These are phyloP conservation scores for Mactromeris polynyma DNA, from an alignment of 2,888 invertebrate species.

Conservation along the genomic window DNA sequence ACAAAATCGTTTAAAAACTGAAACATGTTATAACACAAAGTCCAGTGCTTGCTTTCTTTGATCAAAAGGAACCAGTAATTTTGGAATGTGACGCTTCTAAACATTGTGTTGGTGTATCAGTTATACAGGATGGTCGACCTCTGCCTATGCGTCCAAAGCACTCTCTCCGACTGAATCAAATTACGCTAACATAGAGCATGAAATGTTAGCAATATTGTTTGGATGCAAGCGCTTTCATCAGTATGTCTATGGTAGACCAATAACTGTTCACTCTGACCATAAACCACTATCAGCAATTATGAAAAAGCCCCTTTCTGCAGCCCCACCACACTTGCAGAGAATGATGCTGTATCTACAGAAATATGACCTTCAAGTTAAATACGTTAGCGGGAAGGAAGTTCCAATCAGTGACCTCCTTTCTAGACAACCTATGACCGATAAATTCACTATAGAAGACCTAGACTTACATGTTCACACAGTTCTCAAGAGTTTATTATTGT, in stretches of 20 bases:
- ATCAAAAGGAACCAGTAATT: constrained; percentile 17
- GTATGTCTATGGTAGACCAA: constrained; percentile 66
- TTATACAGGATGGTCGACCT: constrained; percentile 71
- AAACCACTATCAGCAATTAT: constrained; percentile 24
- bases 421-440: not conserved
- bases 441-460: not conserved
- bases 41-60: constrained; percentile 32
- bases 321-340: not conserved
- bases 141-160: constrained; percentile 75
- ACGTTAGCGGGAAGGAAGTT: not conserved
- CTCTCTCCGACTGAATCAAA: constrained; percentile 66
- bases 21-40: constrained; percentile 38
- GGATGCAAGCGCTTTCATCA: too few relatives aligned
- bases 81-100: constrained; percentile 64
- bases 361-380: not conserved
- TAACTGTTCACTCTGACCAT: constrained; percentile 29
- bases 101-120: constrained; percentile 68
- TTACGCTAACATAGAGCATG: too few relatives aligned
- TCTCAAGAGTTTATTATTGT: not conserved
- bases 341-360: not conserved
- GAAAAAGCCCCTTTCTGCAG: not conserved
- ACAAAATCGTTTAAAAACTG: constrained; percentile 38
- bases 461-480: not conserved
- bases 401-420: not conserved
- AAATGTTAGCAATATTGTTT: too few relatives aligned